Evolutionary conservation across 2,113 vertebrate genomes (phyloP).

Genomic region (Todiramphus chloris): DNA sequence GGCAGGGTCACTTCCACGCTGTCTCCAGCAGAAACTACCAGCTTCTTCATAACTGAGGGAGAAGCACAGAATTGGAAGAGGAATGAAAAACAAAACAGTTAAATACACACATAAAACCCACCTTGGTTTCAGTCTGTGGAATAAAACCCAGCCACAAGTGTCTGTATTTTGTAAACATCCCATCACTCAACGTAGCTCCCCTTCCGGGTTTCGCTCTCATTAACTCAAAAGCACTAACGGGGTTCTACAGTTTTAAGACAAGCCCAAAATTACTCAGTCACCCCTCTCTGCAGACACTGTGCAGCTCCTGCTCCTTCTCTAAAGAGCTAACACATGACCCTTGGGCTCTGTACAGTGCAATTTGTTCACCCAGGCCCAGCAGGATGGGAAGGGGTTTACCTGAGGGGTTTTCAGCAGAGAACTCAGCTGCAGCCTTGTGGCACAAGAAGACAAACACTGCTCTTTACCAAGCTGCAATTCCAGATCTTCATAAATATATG

Average conservation of each 20-base stretch:
- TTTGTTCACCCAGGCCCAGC: background rate
- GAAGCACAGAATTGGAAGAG: constrained; percentile 3
- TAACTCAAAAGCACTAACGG: background rate
- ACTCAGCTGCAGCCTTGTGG: background rate
- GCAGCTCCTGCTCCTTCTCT: background rate
- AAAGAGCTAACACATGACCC: background rate
- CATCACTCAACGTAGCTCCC: background rate
- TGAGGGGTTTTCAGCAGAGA: constrained; percentile 4
- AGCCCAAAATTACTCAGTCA: constrained; percentile 4
- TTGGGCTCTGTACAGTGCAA: background rate
- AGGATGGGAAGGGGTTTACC: background rate
- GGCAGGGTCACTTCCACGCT: constrained; percentile 93
- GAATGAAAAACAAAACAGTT: background rate
- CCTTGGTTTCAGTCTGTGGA: background rate
- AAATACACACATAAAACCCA: rapidly evolving
- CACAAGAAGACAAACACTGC: constrained; percentile 18
- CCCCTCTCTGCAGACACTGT: background rate
- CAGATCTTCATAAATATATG: constrained; percentile 9
- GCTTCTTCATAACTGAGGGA: constrained; percentile 80
- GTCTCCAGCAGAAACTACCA: constrained; percentile 94
- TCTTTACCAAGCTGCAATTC: background rate
- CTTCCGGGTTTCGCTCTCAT: background rate
- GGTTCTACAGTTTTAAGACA: background rate
- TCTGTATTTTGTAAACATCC: background rate
- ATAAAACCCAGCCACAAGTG: background rate